These are phyloP conservation scores for Laticauda colubrina DNA, from an alignment of 2,113 vertebrate species.

Conservation along the genomic window DNA sequence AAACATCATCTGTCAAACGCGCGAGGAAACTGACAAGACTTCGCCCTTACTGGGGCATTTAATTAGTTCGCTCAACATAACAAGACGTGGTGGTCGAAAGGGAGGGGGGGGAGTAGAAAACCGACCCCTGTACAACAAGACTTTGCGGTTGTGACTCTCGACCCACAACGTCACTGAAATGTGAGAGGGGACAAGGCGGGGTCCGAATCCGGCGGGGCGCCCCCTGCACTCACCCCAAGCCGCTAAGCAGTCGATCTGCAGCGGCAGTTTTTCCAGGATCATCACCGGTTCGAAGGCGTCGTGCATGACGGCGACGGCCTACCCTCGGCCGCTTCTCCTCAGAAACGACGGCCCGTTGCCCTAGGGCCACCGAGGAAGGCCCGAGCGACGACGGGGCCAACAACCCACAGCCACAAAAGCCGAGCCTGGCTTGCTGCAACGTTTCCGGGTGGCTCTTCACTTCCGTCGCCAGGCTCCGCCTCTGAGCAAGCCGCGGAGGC, in stretches of 20 bases:
- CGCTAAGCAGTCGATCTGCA: slow-evolving; percentile 94
- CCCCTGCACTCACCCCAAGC: slow-evolving; percentile 88
- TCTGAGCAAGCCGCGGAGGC: background rate
- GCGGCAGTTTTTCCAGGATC: slow-evolving; percentile 92
- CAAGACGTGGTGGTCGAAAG: background rate
- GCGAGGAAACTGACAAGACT: too few relatives aligned
- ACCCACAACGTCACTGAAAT: too few relatives aligned
- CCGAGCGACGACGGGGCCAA: background rate
- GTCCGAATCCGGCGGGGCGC: background rate
- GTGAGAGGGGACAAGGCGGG: too few relatives aligned
- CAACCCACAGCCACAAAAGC: fast-evolving
- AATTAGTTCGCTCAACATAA: background rate
- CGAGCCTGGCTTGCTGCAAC: background rate
- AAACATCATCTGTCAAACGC: background rate
- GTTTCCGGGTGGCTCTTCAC: background rate
- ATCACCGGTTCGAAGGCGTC: slow-evolving; percentile 93
- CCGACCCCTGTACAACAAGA: background rate
- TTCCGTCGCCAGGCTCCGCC: slow-evolving; percentile 5
- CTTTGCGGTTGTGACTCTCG: background rate
- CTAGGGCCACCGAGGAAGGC: background rate
- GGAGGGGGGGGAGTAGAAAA: background rate
- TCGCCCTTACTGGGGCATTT: background rate
- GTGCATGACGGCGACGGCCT: slow-evolving; percentile 76
- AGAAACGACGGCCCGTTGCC: background rate
- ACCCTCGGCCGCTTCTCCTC: background rate